A percentile compares a stretch with the other conserved stretches of the same genome.
Conservation (phyloP, 1,140 invertebrate species). For the Macrostomum lignano region DNA sequence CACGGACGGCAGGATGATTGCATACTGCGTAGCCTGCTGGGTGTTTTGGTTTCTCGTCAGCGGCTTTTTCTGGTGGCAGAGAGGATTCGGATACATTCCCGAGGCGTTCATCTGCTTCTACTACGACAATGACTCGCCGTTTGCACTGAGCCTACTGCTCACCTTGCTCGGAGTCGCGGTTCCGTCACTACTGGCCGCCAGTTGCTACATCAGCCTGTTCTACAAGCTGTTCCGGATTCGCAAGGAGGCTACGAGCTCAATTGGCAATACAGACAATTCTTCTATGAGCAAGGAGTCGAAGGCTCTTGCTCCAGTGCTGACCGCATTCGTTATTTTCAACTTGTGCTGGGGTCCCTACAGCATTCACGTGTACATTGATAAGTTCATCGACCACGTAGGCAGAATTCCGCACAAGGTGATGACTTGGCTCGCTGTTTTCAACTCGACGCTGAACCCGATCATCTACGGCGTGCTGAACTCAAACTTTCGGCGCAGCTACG, state of each 20-base stretch:
- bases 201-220: background rate
- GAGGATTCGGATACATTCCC: constrained; percentile 1
- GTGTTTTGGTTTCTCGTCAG: background rate
- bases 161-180: background rate
- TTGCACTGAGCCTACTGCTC: background rate
- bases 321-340: constrained; percentile 1
- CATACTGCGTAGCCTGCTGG: background rate
- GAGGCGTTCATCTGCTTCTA: constrained; percentile 1
- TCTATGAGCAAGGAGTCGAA: background rate
- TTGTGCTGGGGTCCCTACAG: constrained; percentile 1
- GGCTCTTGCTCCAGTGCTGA: background rate
- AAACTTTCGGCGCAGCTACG: background rate
- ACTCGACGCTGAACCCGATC: background rate
- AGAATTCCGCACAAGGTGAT: background rate
- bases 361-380: constrained; percentile 2
- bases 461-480: background rate
- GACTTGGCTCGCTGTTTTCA: background rate
- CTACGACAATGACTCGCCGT: background rate
- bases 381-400: background rate
- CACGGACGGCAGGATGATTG: background rate
- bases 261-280: no score
- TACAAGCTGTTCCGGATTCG: background rate
- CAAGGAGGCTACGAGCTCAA: background rate
- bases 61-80: no score
- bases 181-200: background rate